Evolutionary conservation across 2,888 invertebrate genomes (phyloP).

Genomic region (Pterostichus madidus): DNA sequence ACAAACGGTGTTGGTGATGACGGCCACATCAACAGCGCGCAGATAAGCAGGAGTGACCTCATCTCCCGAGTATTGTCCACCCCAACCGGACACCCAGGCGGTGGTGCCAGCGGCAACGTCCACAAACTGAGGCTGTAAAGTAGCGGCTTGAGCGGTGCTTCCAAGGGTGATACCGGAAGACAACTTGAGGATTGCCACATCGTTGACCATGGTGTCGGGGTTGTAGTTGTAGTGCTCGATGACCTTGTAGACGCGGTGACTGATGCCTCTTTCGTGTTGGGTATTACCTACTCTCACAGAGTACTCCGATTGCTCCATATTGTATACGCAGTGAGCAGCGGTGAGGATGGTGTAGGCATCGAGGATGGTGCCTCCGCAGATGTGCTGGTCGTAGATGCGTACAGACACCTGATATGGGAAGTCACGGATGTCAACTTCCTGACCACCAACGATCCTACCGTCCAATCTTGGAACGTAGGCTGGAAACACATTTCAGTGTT

Average conservation of each 20-base stretch:
- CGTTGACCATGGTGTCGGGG: background rate
- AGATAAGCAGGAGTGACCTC: background rate
- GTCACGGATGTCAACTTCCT: background rate
- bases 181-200: slow-evolving; percentile 50
- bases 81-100: slow-evolving; percentile 48
- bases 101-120: slow-evolving; percentile 28
- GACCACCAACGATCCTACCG: slow-evolving; percentile 14
- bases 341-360: background rate
- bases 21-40: slow-evolving; percentile 17
- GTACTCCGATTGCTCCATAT: slow-evolving; percentile 6
- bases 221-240: slow-evolving; percentile 4
- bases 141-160: background rate
- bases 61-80: background rate
- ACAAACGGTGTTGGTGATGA: background rate
- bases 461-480: background rate
- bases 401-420: slow-evolving; percentile 32
- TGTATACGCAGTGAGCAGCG: slow-evolving; percentile 11
- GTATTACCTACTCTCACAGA: slow-evolving; percentile 29
- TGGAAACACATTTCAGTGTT: background rate
- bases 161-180: background rate
- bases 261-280: background rate
- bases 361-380: slow-evolving; percentile 30
- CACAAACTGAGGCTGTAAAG: background rate
- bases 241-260: background rate
- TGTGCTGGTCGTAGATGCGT: slow-evolving; percentile 6